A percentile compares a stretch with the other conserved stretches of the same genome.
phyloP scores from a whole-genome alignment of 2,888 invertebrate genomes.

The Eretmocerus hayati region DNA sequence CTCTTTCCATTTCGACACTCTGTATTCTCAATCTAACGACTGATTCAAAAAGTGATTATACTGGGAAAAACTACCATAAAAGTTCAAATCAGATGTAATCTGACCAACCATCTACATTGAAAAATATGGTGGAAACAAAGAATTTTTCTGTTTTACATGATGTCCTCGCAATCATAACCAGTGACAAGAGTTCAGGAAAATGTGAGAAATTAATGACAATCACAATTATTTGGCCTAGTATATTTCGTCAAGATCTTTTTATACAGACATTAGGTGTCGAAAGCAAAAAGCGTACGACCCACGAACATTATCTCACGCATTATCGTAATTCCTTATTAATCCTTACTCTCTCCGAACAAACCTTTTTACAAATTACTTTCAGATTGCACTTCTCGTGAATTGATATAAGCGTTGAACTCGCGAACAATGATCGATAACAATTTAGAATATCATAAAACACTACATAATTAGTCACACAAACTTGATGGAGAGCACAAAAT shows the following conservation, averaged over 20 bases:
- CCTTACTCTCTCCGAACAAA: constrained; percentile 17
- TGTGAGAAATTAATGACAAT: constrained; percentile 6
- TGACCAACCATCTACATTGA: too few relatives aligned
- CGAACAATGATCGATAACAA: constrained; percentile 18
- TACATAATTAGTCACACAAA: constrained; percentile 9
- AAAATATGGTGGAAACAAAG: too few relatives aligned
- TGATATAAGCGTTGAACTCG: too few relatives aligned
- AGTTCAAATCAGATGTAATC: too few relatives aligned
- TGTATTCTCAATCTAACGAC: too few relatives aligned
- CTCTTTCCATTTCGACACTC: too few relatives aligned
- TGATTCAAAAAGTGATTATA: too few relatives aligned
- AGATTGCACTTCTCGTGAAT: constrained; percentile 23
- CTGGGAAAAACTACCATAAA: too few relatives aligned
- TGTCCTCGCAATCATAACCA: too few relatives aligned
- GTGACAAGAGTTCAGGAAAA: constrained; percentile 2
- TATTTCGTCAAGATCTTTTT: constrained; percentile 25
- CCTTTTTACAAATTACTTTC: constrained; percentile 25
- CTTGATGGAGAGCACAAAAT: constrained; percentile 15
- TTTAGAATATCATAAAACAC: constrained; percentile 10
- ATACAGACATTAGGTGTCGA: constrained; percentile 25
- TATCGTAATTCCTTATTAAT: constrained; percentile 9
- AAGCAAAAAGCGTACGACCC: constrained; percentile 24
- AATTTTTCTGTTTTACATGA: too few relatives aligned
- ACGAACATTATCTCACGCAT: constrained; percentile 22
- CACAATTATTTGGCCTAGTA: constrained; percentile 23